Base-by-base conservation (phyloP, 2,113 vertebrate genomes). In the Centropus bengalensis region DNA sequence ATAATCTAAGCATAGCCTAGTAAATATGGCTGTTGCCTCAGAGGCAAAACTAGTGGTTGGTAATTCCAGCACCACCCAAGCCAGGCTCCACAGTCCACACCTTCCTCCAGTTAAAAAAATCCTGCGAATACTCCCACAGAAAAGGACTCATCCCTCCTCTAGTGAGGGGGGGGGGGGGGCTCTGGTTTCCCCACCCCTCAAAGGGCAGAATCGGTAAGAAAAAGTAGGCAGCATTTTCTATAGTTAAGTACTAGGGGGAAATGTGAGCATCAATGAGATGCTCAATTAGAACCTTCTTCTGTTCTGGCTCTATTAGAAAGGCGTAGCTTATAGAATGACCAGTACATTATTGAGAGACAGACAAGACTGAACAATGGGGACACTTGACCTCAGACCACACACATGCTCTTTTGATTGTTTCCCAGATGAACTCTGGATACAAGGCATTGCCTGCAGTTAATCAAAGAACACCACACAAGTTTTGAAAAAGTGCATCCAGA, bases 371-470 rank as follows among this genome's bases (percentile, higher is more conserved):
- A 82, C 87, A 92, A 80, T 88, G 40, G 78, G 75, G 63, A 86
- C 52, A 75, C 28, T 12, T 69, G 82, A 91, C 85, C 89, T 95
- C 94, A 70, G 91, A 94, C 93, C 93, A 95, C 93, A 91, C 93
- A 94, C 75, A 67, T 12, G 15, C 19, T 77, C 16, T 59, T 51
- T 73, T 7, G 1, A 69, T 86, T 89, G 47, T 10, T 38, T 93
- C 71, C 71, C 79, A 95, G 75, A 80, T 85, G 92, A 93, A 85
- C 71, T 90, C 82, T 88, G 92, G 42, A 42, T 62, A 55, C 55
- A 77, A 75, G 77, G 32, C 33, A 82, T 49, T 5, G 1, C 51
- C 58, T 21, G 33, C 42, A 70, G 27, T 88, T 38, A 86, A 74
- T 70, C 33, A 85, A 91, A 95, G 62, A 76, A 30, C 21, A 44